Base-by-base conservation (phyloP, 1,140 invertebrate species). In the Drosophila hydei region DNA sequence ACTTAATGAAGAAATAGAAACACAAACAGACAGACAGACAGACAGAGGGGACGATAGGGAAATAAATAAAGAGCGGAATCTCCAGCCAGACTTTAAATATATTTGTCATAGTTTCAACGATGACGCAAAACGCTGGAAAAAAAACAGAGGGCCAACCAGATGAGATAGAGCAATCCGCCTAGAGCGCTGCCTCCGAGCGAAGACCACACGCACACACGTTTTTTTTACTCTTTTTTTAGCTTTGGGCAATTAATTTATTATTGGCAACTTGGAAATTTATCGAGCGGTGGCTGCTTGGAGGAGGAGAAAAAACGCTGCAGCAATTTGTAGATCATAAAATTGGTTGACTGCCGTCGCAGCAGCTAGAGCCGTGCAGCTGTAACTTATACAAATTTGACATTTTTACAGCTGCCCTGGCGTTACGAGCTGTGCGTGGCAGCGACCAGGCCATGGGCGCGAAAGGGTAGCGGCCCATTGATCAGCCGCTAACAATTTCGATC, bases 1-100 rank as follows among this genome's bases (percentile, higher is more conserved):
- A 88, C 83, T 88, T 88, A 88, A 88, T 88, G 83, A 88, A 88
- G 84, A 88, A 89, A 88, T 88, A 76, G 78, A 89, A 79, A 78
- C 62, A 70, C 61, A 72, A 36, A 43, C 25, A 69, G 30, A 58
- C 14, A 42, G 11, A 16, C 50, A 42, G 12, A 19, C n/a, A 19
- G 30, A 4, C n/a, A 14, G 27, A 12, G 59, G 9, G 36, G 30
- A 11, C 42, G n/a, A 69, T 50, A 65, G 18, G 12, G 43, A 12
- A 54, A 72, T 51, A 70, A 74, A 55, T 50, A 70, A 71, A 71
- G 52, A 83, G 75, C 67, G 75, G 74, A 81, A 77, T 79, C 77
- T 79, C 77, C 71, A 58, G 61, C 74, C 43, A 76, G 65, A 85
- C 65, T 85, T 62, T 75, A 87, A 88, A 87, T 87, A 83, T 83